Conservation (phyloP, 2,888 invertebrate species). For the Drosophila nigricruria region DNA sequence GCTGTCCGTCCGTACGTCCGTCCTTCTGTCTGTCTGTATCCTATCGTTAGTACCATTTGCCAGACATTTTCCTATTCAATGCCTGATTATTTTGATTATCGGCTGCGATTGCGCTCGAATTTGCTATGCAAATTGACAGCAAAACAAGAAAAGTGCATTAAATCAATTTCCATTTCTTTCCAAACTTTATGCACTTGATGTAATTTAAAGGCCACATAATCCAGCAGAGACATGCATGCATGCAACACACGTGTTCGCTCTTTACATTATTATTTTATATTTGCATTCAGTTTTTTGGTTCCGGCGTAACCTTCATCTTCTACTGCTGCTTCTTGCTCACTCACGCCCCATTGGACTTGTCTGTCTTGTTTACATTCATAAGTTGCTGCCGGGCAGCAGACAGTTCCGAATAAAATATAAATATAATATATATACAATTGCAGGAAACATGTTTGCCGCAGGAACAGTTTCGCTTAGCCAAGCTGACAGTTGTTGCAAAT, state of each 20-base stretch:
- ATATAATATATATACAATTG: slow-evolving; percentile 1
- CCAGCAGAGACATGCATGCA: not conserved
- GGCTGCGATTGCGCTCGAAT: slow-evolving; percentile 33
- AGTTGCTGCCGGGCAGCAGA: slow-evolving; percentile 33
- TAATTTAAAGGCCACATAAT: slow-evolving; percentile 10
- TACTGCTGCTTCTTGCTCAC: not conserved
- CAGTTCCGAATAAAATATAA: slow-evolving; percentile 33
- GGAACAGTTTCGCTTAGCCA: not conserved
- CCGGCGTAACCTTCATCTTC: slow-evolving; percentile 1
- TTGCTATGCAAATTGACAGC: slow-evolving; percentile 42
- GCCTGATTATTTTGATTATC: slow-evolving; percentile 32
- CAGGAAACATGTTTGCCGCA: not conserved
- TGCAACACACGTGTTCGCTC: slow-evolving; percentile 2
- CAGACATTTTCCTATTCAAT: slow-evolving; percentile 8
- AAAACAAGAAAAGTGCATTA: slow-evolving; percentile 6
- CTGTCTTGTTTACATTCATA: slow-evolving; percentile 58
- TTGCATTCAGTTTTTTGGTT: slow-evolving; percentile 44
- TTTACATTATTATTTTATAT: slow-evolving; percentile 41
- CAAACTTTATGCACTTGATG: slow-evolving; percentile 9
- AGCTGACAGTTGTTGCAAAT: slow-evolving; percentile 18
- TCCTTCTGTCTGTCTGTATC: not conserved
- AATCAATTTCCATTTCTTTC: slow-evolving; percentile 39
- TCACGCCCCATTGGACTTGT: slow-evolving; percentile 17
- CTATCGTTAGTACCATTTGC: not conserved
- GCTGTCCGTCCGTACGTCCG: not conserved